phyloP scores from a whole-genome alignment of 2,888 invertebrate genomes.

The Limnephilus auricula region DNA sequence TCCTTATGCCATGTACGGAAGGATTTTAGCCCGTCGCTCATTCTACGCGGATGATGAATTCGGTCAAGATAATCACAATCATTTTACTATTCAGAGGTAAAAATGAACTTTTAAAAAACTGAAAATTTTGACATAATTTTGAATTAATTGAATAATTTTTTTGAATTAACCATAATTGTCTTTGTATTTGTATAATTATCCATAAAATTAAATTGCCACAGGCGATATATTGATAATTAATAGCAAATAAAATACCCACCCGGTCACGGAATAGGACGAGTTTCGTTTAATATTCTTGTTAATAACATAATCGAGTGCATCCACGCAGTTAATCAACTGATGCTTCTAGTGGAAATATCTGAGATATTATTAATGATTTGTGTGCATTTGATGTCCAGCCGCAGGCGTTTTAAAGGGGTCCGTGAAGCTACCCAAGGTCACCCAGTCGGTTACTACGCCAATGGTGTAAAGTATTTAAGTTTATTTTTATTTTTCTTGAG shows the following conservation, averaged over 20 bases:
- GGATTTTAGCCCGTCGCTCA: too few relatives aligned
- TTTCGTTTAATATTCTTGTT: not conserved
- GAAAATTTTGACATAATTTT: too few relatives aligned
- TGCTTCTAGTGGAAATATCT: not conserved
- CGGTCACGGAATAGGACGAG: not conserved
- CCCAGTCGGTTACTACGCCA: not conserved
- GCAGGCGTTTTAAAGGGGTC: not conserved
- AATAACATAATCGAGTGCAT: not conserved
- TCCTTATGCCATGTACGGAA: too few relatives aligned
- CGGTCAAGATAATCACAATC: too few relatives aligned
- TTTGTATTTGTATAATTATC: not conserved
- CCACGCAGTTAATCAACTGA: not conserved
- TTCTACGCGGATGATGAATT: too few relatives aligned
- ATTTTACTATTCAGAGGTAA: too few relatives aligned
- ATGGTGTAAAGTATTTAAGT: not conserved
- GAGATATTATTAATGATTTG: not conserved
- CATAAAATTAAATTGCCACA: not conserved
- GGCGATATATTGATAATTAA: not conserved
- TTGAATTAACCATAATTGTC: too few relatives aligned
- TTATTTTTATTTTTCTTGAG: not conserved
- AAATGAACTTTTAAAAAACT: too few relatives aligned
- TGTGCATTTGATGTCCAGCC: not conserved
- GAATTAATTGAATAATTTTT: too few relatives aligned
- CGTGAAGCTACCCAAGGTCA: not conserved
- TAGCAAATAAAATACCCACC: not conserved